Evolutionary conservation across 2,797 vertebrate species (phyloP).

Genomic region (Protonibea diacanthus): DNA sequence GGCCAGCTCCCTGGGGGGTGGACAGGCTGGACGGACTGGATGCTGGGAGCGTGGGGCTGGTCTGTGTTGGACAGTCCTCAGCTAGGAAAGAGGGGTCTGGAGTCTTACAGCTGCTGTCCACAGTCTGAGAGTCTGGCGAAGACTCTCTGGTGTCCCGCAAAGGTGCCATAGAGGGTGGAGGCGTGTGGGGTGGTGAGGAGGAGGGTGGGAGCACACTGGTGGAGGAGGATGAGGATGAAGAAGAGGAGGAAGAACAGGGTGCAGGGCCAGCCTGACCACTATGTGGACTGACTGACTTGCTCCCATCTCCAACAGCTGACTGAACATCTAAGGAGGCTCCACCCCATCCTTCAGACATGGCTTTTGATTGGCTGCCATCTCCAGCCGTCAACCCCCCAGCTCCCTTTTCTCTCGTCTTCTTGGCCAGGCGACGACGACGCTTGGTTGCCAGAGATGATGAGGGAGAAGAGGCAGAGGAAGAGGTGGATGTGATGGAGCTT

Average conservation of each 20-base stretch:
- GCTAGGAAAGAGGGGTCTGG: constrained; percentile 90
- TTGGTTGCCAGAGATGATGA: constrained; percentile 83
- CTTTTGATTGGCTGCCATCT: constrained; percentile 67
- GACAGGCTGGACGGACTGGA: constrained; percentile 76
- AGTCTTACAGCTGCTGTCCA: constrained; percentile 95
- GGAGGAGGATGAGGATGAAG: constrained; percentile 87
- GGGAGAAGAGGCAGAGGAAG: constrained; percentile 86
- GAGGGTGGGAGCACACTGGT: constrained; percentile 82
- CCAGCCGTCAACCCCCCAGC: constrained; percentile 28
- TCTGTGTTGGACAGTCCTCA: constrained; percentile 84
- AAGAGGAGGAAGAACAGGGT: constrained; percentile 86
- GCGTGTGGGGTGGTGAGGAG: constrained; percentile 87
- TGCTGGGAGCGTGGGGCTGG: constrained; percentile 66
- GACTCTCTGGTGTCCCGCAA: constrained; percentile 86
- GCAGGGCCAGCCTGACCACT: constrained; percentile 74
- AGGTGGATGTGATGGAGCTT: constrained; percentile 87
- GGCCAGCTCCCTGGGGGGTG: constrained; percentile 63
- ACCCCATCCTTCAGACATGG: constrained; percentile 71
- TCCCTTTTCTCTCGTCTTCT: constrained; percentile 81
- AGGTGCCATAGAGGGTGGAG: constrained; percentile 84
- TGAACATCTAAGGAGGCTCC: constrained; percentile 72
- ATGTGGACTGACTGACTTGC: constrained; percentile 81
- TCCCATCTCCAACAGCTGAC: constrained; percentile 63
- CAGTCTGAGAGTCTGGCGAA: constrained; percentile 93
- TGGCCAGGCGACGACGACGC: constrained; percentile 83